phyloP scores from a whole-genome alignment of 2,797 vertebrate genomes.

The Leptodactylus fallax region DNA sequence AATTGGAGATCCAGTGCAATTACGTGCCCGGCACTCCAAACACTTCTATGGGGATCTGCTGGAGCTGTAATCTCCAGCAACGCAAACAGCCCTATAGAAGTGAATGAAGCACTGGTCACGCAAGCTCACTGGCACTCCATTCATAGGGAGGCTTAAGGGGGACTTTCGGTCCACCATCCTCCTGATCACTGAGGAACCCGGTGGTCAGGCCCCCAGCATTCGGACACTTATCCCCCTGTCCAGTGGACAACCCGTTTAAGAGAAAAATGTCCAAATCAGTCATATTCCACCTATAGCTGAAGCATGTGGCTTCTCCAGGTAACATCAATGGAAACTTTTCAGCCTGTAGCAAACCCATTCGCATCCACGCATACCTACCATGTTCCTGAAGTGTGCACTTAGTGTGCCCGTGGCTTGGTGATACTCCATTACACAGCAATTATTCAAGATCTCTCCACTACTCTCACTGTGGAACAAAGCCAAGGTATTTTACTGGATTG shows the following conservation, averaged over 20 bases:
- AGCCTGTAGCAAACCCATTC: not conserved
- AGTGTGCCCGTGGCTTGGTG: constrained; percentile 82
- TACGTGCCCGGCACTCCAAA: too few relatives aligned
- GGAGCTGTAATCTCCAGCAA: too few relatives aligned
- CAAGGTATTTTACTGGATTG: not conserved
- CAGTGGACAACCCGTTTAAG: not conserved
- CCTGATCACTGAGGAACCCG: too few relatives aligned
- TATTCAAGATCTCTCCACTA: constrained; percentile 95
- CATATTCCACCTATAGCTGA: not conserved
- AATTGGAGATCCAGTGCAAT: too few relatives aligned
- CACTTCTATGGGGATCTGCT: too few relatives aligned
- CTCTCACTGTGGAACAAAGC: constrained; percentile 81
- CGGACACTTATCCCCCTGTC: too few relatives aligned
- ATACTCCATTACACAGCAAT: constrained; percentile 95
- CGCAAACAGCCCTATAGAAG: too few relatives aligned
- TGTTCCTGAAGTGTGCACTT: constrained; percentile 87
- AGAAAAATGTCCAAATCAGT: not conserved
- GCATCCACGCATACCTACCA: constrained; percentile 75
- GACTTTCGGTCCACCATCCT: too few relatives aligned
- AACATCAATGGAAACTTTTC: not conserved
- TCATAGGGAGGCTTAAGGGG: too few relatives aligned
- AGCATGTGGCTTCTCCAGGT: not conserved
- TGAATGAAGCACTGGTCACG: too few relatives aligned
- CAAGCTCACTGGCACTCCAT: too few relatives aligned
- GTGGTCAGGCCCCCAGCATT: too few relatives aligned